These are phyloP conservation scores for Sebastiscus albofasciatus DNA, from an alignment of 2,797 vertebrate genomes.

Conservation along the genomic window DNA sequence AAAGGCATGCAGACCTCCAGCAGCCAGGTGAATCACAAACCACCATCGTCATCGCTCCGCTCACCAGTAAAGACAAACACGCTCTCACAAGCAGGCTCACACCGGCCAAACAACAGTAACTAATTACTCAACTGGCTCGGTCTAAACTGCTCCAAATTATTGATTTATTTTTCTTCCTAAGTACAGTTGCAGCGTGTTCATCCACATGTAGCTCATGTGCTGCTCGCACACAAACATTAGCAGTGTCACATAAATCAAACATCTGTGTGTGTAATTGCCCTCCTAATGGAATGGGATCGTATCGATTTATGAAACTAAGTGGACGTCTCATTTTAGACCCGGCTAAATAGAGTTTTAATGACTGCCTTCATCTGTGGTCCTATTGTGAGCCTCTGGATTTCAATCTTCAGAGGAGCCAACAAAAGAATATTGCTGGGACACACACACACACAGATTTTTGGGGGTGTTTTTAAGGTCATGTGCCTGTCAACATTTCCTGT, in stretches of 20 bases:
- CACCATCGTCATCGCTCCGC: conserved; percentile 3
- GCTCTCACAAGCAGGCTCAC: neutral
- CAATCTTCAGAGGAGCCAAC: conserved; percentile 30
- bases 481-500: neutral
- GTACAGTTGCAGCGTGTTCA: conserved; percentile 11
- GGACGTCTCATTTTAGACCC: conserved; percentile 43
- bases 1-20: conserved; percentile 26
- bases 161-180: conserved; percentile 14
- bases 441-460: neutral
- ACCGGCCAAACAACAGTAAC: conserved; percentile 22
- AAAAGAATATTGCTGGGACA: conserved; percentile 16
- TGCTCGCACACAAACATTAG: conserved; percentile 41
- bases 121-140: conserved; percentile 19
- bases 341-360: conserved; percentile 59
- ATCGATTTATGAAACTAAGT: conserved; percentile 68
- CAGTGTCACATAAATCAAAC: conserved; percentile 59
- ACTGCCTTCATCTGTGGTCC: conserved; percentile 28
- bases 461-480: neutral
- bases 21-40: conserved; percentile 43
- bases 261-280: conserved; percentile 60
- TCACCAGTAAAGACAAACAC: neutral
- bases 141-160: conserved; percentile 30
- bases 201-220: conserved; percentile 8
- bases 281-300: conserved; percentile 57
- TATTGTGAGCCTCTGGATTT: conserved; percentile 27